A percentile compares a stretch with the other conserved stretches of the same genome.
Conservation (phyloP, 2,113 vertebrate genomes). For the Merops nubicus region DNA sequence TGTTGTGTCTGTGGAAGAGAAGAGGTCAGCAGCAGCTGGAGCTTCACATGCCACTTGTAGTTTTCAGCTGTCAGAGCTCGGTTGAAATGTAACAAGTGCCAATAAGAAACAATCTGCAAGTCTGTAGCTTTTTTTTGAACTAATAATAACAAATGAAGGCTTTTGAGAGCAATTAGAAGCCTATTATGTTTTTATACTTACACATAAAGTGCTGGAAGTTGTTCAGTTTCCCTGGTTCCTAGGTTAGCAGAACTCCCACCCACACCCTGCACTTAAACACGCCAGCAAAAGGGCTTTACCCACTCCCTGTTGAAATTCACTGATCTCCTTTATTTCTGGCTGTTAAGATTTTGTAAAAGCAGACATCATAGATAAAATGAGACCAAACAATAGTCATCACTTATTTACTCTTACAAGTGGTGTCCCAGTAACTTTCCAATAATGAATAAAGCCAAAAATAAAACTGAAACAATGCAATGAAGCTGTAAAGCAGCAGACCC, state of each 20-base stretch:
- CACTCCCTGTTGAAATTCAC: background rate
- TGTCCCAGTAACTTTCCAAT: background rate
- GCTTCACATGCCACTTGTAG: background rate
- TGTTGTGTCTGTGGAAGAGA: background rate
- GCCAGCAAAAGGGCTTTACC: background rate
- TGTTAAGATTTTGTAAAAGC: background rate
- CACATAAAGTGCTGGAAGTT: background rate
- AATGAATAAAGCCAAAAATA: background rate
- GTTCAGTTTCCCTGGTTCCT: background rate
- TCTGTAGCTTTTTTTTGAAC: background rate
- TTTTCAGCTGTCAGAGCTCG: background rate
- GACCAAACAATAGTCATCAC: background rate
- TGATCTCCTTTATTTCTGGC: background rate
- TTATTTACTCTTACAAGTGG: background rate
- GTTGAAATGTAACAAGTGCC: background rate
- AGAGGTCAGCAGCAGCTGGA: constrained; percentile 10
- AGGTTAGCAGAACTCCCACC: background rate
- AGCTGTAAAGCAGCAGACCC: background rate
- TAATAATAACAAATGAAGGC: background rate
- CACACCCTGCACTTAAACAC: background rate
- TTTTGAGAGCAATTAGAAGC: background rate
- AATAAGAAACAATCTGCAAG: background rate
- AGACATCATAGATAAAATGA: background rate
- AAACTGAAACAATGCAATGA: background rate
- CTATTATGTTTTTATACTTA: background rate